These are phyloP conservation scores for Takifugu bimaculatus DNA, from an alignment of 2,113 vertebrate species.

Conservation along the genomic window DNA sequence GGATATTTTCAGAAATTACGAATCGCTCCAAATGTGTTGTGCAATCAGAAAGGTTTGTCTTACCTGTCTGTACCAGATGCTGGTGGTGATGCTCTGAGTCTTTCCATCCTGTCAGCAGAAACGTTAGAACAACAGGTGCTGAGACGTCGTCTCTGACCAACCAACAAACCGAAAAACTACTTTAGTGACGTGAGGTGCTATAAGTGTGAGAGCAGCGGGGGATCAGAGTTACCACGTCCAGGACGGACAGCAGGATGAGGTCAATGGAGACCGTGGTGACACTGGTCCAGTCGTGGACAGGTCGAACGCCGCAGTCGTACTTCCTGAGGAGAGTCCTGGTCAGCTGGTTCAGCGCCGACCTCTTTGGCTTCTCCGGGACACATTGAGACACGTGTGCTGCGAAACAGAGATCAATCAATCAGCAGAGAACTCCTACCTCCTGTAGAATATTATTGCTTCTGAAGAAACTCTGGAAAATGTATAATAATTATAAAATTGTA, in stretches of 20 bases:
- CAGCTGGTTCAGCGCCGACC: slow-evolving; percentile 76
- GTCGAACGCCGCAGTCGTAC: slow-evolving; percentile 79
- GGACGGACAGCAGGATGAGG: slow-evolving; percentile 76
- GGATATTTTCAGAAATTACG: too few relatives aligned
- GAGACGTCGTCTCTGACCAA: neutral
- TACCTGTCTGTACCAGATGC: slow-evolving; percentile 84
- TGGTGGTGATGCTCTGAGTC: slow-evolving; percentile 83
- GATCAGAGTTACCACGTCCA: slow-evolving; percentile 76
- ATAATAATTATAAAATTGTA: neutral
- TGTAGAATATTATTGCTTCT: neutral
- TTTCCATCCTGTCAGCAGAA: slow-evolving; percentile 77
- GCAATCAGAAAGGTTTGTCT: neutral
- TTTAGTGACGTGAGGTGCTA: too few relatives aligned
- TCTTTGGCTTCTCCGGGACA: slow-evolving; percentile 62
- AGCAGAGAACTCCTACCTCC: too few relatives aligned
- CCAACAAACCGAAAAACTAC: neutral
- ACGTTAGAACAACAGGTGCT: neutral
- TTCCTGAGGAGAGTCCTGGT: slow-evolving; percentile 75
- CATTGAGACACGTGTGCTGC: slow-evolving; percentile 56
- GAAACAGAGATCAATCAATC: neutral
- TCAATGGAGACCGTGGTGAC: slow-evolving; percentile 78
- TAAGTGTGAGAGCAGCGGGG: neutral
- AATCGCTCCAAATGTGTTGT: too few relatives aligned
- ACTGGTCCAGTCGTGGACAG: slow-evolving; percentile 78
- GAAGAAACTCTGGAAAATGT: neutral